Base-by-base conservation (phyloP, 2,797 vertebrate genomes). In the Hypotaenidia philippensis region DNA sequence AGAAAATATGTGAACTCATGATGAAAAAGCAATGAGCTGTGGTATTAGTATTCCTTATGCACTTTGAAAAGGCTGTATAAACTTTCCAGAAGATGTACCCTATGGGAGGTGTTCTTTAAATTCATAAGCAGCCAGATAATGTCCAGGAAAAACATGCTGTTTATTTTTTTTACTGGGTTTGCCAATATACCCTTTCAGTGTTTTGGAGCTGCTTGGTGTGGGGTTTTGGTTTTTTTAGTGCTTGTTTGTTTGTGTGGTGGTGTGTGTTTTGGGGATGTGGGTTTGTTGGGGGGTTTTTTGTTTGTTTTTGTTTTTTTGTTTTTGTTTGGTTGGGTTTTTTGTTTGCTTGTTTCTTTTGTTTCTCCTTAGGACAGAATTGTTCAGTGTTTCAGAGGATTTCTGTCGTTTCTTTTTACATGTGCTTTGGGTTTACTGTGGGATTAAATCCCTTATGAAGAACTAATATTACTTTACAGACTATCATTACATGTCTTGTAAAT, bases 21-120 rank as follows among this genome's bases (percentile, higher is more conserved):
- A 96, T 93, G 89, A 94, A 96, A 94, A 97, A 89, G 64, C 71
- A 94, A 79, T 96, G 94, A 94, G 72, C 85, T 94, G 59, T 97
- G 71, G 65, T 91, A 93, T 96, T 93, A 83, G 72, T 89, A 89
- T 88, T 93, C 45, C 26, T 92, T 93, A 68, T 12, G 57, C 29
- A 50, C 84, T 87, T 94, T 71, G 53, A 80, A 60, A 94, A 85
- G 52, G 49, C 41, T 90, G 2, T 75, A 47, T 93, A 74, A 93
- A 81, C 80, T 90, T 91, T 27, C 49, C 83, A 31, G 44, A 61
- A 71, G 82, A 50, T 94, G 50, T 27, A 50, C 47, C 27, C 21
- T 56, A 13, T 77, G 60, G 69, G 49, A 85, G 63, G 34, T 53
- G 14, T 47, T 55, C 61, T 66, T 36, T 70, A 81, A 70, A 41